phyloP scores from a whole-genome alignment of 2,113 vertebrate species.

The Spermophilus dauricus region DNA sequence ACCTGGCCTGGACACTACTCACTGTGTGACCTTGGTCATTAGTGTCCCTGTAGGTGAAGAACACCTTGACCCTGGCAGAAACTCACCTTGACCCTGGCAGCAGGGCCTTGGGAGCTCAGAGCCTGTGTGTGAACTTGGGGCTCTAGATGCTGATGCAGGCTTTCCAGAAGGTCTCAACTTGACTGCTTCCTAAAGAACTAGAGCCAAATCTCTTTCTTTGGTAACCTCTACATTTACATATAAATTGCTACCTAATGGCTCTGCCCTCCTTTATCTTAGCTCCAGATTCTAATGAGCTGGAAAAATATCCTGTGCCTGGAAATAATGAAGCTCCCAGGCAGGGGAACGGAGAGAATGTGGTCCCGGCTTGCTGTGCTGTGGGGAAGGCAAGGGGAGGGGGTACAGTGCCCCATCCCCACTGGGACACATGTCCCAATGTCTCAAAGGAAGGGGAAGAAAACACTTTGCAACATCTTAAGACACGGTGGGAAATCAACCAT shows the following conservation, averaged over 20 bases:
- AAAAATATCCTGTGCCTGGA: constrained; percentile 80
- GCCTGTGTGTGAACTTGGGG: fast-evolving
- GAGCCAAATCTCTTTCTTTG: constrained; percentile 77
- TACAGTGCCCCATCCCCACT: fast-evolving
- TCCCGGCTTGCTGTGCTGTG: background rate
- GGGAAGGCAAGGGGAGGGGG: background rate
- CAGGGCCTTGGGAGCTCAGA: background rate
- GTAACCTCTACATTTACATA: constrained; percentile 88
- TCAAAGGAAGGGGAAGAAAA: background rate
- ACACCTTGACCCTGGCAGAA: background rate
- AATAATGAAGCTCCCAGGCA: constrained; percentile 63
- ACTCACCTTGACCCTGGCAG: background rate
- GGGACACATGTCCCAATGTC: background rate
- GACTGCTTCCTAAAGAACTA: constrained; percentile 72
- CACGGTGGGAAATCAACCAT: constrained; percentile 61
- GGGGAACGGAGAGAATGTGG: background rate
- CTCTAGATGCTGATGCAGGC: background rate
- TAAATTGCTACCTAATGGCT: constrained; percentile 89
- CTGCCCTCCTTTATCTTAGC: constrained; percentile 85
- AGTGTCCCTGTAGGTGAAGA: background rate
- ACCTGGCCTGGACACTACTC: background rate
- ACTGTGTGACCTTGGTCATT: background rate
- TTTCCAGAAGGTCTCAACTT: constrained; percentile 58
- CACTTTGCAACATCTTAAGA: constrained; percentile 45
- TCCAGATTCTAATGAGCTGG: constrained; percentile 85